Conservation (phyloP, 2,113 vertebrate species). For the Lutjanus erythropterus region DNA sequence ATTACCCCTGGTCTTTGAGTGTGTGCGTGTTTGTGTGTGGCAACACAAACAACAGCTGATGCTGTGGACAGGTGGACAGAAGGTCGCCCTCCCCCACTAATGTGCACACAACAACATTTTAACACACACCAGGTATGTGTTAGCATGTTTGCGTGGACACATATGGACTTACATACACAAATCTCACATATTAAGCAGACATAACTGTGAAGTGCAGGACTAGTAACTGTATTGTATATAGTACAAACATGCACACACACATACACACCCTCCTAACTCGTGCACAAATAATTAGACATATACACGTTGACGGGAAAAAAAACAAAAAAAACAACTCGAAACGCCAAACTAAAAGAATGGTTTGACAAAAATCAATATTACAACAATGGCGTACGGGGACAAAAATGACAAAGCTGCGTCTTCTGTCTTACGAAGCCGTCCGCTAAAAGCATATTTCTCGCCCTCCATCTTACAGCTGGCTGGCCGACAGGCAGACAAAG, state of each 20-base stretch:
- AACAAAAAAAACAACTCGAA: conserved; percentile 14
- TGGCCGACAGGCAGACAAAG: conserved; percentile 84
- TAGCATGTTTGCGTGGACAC: conserved; percentile 3
- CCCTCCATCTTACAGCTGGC: conserved; percentile 82
- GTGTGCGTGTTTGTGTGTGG: conserved; percentile 21
- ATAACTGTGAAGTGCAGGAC: conserved; percentile 3
- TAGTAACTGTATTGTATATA: conserved; percentile 2
- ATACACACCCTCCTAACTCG: conserved; percentile 5
- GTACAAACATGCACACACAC: not conserved
- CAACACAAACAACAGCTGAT: conserved; percentile 66
- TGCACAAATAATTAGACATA: conserved; percentile 23
- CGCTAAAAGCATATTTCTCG: conserved; percentile 76
- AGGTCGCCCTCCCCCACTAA: conserved; percentile 43
- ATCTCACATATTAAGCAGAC: not conserved
- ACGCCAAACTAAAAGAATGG: conserved; percentile 22
- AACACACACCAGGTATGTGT: conserved; percentile 42
- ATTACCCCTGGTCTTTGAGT: conserved; percentile 26
- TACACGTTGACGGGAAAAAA: not conserved
- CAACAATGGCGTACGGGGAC: conserved; percentile 41
- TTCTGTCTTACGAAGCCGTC: conserved; percentile 55
- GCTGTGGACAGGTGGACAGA: conserved; percentile 62
- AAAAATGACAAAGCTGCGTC: conserved; percentile 56
- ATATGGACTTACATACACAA: not conserved
- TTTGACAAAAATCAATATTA: conserved; percentile 42
- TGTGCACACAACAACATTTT: conserved; percentile 23